Base-by-base conservation (phyloP, 2,113 vertebrate genomes). In the Platysteira castanea region DNA sequence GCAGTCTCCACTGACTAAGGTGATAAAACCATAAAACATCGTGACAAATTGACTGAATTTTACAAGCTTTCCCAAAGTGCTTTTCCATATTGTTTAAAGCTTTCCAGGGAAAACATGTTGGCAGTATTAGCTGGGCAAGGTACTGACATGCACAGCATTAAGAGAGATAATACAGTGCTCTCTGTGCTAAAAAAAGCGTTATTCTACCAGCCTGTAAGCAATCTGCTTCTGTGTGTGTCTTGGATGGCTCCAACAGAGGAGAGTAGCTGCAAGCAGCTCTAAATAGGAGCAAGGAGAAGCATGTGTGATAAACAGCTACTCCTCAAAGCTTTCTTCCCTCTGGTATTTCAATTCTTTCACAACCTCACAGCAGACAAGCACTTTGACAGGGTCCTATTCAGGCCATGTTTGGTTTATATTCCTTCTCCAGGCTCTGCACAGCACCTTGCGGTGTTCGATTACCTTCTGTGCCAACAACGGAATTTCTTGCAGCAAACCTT, bases 11-110 rank as follows among this genome's bases (percentile, higher is more conserved):
- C 80, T 88, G 90, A 93, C 87, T 84, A 75, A 95, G 69, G 92
- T 94, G 93, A 93, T 94, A 94, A 96, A 96, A 88, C 68, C 15
- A 56, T 70, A 94, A 95, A 96, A 90, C 83, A 82, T 67, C 30
- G 44, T 95, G 90, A 92, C 84, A 95, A 95, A 92, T 71, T 92
- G 95, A 95, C 92, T 90, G 90, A 81, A 93, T 95, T 94, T 95
- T 96, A 96, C 92, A 95, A 93, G 90, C 79, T 67, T 96, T 88
- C 95, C 67, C 82, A 86, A 94, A 96, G 88, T 94, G 80, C 49
- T 89, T 93, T 90, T 95, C 94, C 83, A 64, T 81, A 96, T 87
- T 86, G 83, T 94, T 96, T 88, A 96, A 89, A 90, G 93, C 76
- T 96, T 96, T 90, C 92, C 64, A 94, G 88, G 76, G 90, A 95